These are phyloP conservation scores for Listrodromus nycthemerus DNA, from an alignment of 2,888 invertebrate genomes.

Conservation along the genomic window DNA sequence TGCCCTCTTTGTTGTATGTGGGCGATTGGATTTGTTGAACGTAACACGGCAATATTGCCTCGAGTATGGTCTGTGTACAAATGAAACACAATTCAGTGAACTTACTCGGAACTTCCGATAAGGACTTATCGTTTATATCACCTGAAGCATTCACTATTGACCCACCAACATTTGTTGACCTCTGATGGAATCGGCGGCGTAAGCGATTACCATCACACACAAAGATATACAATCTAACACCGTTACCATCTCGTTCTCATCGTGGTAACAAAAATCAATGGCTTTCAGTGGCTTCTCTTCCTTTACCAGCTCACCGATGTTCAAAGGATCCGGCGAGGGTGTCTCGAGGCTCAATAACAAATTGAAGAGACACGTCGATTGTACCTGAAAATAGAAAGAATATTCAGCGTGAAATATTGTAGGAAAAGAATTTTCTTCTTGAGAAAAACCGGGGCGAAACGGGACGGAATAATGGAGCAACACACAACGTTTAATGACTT, in stretches of 20 bases:
- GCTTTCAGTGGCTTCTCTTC: slow-evolving; percentile 96
- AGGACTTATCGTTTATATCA: background rate
- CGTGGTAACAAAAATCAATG: slow-evolving; percentile 99
- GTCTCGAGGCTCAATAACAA: slow-evolving; percentile 96
- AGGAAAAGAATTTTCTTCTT: background rate
- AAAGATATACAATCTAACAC: slow-evolving; percentile 99
- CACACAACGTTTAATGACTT: too few species aligned
- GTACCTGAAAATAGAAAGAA: slow-evolving; percentile 86
- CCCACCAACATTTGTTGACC: slow-evolving; percentile 96
- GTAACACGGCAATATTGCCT: slow-evolving; percentile 98
- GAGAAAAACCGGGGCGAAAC: too few species aligned
- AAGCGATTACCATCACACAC: slow-evolving; percentile 99
- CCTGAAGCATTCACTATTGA: slow-evolving; percentile 1
- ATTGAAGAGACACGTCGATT: slow-evolving; percentile 96
- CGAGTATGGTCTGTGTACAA: slow-evolving; percentile 92
- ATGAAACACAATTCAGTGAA: background rate
- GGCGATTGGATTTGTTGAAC: slow-evolving; percentile 96
- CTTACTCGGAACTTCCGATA: background rate
- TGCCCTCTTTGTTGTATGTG: slow-evolving; percentile 95
- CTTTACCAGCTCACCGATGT: slow-evolving; percentile 96
- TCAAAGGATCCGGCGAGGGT: slow-evolving; percentile 96
- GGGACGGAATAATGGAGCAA: too few species aligned
- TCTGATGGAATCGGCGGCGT: slow-evolving; percentile 97
- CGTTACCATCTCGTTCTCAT: slow-evolving; percentile 98
- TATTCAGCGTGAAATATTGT: background rate